Evolutionary conservation across 2,113 vertebrate species (phyloP).

Genomic region (Caracal caracal): DNA sequence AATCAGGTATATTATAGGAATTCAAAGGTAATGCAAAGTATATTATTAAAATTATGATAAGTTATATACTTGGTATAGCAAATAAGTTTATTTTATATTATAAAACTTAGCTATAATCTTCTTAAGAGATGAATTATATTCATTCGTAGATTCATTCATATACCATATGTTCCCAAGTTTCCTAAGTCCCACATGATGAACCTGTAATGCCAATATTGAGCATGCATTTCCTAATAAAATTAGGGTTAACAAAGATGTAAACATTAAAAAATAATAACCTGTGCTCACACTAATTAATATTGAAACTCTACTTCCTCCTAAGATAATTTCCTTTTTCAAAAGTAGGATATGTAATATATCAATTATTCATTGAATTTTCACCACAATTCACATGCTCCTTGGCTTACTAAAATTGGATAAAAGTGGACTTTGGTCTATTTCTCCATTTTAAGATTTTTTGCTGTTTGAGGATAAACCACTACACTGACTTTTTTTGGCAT

Average conservation of each 20-base stretch:
- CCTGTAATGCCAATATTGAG: neutral
- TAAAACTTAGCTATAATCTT: neutral
- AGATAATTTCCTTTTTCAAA: neutral
- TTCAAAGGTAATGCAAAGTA: neutral
- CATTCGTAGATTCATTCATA: neutral
- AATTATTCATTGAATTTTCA: neutral
- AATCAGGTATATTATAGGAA: neutral
- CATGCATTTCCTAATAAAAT: neutral
- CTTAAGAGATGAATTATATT: neutral
- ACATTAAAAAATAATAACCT: neutral
- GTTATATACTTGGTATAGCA: neutral
- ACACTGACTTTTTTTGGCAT: neutral
- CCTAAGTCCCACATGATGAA: neutral
- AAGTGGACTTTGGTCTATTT: neutral
- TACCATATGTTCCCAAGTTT: neutral
- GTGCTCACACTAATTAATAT: neutral
- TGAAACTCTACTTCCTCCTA: neutral
- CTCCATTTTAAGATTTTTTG: neutral
- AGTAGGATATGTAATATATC: neutral
- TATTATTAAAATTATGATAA: neutral
- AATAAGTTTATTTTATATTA: neutral
- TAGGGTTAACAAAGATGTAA: neutral
- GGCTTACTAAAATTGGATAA: conserved; percentile 4
- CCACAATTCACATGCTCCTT: neutral
- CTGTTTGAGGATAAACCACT: neutral